phyloP scores from a whole-genome alignment of 2,888 invertebrate species.

The Mythimna loreyi region DNA sequence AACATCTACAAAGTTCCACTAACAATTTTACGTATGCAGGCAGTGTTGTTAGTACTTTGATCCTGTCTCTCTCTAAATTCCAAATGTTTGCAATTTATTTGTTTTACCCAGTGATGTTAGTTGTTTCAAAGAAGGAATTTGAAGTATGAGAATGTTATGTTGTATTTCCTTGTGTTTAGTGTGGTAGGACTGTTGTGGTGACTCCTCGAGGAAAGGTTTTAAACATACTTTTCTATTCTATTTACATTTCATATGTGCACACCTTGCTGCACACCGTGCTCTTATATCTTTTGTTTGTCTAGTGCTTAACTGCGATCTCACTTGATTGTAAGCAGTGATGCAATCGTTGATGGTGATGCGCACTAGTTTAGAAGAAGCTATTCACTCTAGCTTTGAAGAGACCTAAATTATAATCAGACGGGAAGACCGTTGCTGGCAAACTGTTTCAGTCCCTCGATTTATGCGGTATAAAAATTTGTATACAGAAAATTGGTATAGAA shows the following conservation, averaged over 20 bases:
- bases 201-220: not conserved
- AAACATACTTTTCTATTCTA: not conserved
- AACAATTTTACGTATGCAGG: slow-evolving; percentile 59
- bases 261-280: not conserved
- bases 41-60: slow-evolving; percentile 55
- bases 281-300: not conserved
- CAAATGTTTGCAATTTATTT: slow-evolving; percentile 54
- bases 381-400: too few relatives aligned
- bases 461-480: too few relatives aligned
- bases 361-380: too few relatives aligned
- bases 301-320: too few relatives aligned
- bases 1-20: slow-evolving; percentile 54
- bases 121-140: slow-evolving; percentile 52
- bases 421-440: too few relatives aligned
- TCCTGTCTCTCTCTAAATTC: slow-evolving; percentile 43
- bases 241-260: too few relatives aligned
- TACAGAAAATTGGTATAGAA: too few relatives aligned
- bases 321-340: too few relatives aligned
- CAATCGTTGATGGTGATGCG: too few relatives aligned
- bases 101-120: slow-evolving; percentile 44
- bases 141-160: slow-evolving; percentile 25
- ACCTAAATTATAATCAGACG: too few relatives aligned
- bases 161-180: slow-evolving; percentile 20
- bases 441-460: too few relatives aligned
- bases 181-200: slow-evolving; percentile 6